Evolutionary conservation across 1,140 invertebrate species (phyloP), one percentile per base, ranked within the genome.

Genomic region (Trichogramma pretiosum): DNA sequence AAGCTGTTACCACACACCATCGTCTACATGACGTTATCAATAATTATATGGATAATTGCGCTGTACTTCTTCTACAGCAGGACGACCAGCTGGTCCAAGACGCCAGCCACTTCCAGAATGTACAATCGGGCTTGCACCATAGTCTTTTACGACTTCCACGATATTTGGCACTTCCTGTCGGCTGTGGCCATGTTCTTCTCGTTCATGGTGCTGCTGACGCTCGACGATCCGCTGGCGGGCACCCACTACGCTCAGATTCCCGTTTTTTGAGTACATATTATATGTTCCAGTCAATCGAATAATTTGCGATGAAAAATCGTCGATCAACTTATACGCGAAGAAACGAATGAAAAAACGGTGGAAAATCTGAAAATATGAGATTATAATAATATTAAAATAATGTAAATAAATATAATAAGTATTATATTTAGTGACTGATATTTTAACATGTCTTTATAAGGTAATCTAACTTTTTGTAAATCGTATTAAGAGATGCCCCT

Each of bases 91-190:
- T 93, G 89, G 89, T 79, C 82, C 54, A 52, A 80, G 56, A 85
- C 83, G 2, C 87, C 91, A 10, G 87, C 90, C 0, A 73, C 83
- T 58, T 92, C 88, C 0, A 76, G 89, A 24, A 72, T 77, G 19
- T 78, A 77, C 54, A 95, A 94, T 67, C 76, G 77, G 30, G 74
- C 76, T 18, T 95, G 91, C 62, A 70, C 80, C 4, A 58, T 91
- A 5, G 69, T 80, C 39, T 91, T 93, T 59, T 92, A 87, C 62
- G 91, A 95, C 67, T 78, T 74, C 23, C 91, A 94, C 66, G 90
- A 94, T 59, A 77, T 89, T 18, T 94, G 91, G 91, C 90, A 94
- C 67, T 82, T 91, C 56, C 69, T 91, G 0, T 93, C 89, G n/a
- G 85, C 89, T 5, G 75, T 82, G 22, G 85, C 84, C 32, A 80